Conservation (phyloP, 2,888 invertebrate genomes). For the Polyploca ridens region DNA sequence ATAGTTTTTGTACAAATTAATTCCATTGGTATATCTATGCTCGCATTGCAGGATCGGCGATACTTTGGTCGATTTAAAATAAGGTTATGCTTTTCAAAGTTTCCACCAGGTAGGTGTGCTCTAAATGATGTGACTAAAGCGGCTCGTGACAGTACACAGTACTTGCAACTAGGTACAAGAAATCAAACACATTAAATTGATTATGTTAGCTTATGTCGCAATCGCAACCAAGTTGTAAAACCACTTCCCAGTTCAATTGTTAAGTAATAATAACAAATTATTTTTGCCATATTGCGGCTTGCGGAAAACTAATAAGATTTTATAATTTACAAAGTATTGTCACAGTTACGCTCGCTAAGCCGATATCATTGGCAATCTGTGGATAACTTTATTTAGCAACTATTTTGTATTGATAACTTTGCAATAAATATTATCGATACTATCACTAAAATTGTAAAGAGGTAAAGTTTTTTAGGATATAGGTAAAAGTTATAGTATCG, state of each 20-base stretch:
- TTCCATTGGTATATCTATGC: no score
- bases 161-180: no score
- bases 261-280: conserved; percentile 10
- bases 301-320: conserved; percentile 7
- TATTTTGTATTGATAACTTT: neutral
- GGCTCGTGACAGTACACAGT: no score
- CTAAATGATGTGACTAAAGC: no score
- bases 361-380: conserved; percentile 6
- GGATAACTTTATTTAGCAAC: neutral
- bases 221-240: conserved; percentile 7
- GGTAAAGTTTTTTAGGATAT: no score
- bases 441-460: no score
- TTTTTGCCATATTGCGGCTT: conserved; percentile 2
- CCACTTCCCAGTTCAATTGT: conserved; percentile 6
- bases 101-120: no score
- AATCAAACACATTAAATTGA: neutral
- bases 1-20: no score
- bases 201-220: conserved; percentile 4
- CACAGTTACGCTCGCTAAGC: conserved; percentile 7
- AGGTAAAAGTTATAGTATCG: neutral
- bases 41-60: no score
- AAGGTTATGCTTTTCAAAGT: no score
- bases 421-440: neutral
- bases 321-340: conserved; percentile 12
- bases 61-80: no score